phyloP scores from a whole-genome alignment of 2,888 invertebrate species.

The Crepidodera aurea region DNA sequence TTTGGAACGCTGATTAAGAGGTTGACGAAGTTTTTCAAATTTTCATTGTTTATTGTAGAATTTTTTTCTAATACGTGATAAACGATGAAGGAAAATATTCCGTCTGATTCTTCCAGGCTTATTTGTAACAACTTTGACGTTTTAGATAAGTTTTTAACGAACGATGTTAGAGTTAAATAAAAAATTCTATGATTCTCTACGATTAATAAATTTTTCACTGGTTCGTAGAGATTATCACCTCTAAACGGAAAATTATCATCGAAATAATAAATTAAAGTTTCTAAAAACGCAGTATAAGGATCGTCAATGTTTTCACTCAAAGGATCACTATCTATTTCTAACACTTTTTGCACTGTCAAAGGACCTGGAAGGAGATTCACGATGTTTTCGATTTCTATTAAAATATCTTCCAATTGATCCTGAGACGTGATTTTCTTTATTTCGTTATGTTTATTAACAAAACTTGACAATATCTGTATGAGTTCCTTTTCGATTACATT shows the following conservation, averaged over 20 bases:
- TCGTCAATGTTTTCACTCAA: constrained; percentile 61
- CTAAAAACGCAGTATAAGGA: constrained; percentile 64
- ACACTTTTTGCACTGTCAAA: constrained; percentile 73
- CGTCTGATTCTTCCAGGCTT: constrained; percentile 67
- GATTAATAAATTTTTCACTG: constrained; percentile 62
- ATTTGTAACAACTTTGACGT: constrained; percentile 60
- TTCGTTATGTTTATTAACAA: constrained; percentile 39
- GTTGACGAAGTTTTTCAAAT: constrained; percentile 66
- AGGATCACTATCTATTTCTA: constrained; percentile 62
- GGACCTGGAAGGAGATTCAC: constrained; percentile 63
- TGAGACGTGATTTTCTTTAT: constrained; percentile 56
- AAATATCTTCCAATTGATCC: constrained; percentile 55
- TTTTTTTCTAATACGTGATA: constrained; percentile 36
- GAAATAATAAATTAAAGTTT: constrained; percentile 62
- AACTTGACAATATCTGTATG: constrained; percentile 32
- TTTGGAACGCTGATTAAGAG: constrained; percentile 73
- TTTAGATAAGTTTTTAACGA: constrained; percentile 64
- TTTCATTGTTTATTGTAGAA: constrained; percentile 57
- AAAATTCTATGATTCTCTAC: constrained; percentile 65
- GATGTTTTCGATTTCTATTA: constrained; percentile 53
- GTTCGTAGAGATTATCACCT: constrained; percentile 59
- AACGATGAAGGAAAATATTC: constrained; percentile 64
- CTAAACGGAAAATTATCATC: constrained; percentile 68
- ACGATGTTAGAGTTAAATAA: constrained; percentile 62
- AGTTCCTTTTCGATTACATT: constrained; percentile 31